Evolutionary conservation across 2,888 invertebrate genomes (phyloP), one percentile per base, ranked within the genome.

Genomic region (Synanthedon formicaeformis): DNA sequence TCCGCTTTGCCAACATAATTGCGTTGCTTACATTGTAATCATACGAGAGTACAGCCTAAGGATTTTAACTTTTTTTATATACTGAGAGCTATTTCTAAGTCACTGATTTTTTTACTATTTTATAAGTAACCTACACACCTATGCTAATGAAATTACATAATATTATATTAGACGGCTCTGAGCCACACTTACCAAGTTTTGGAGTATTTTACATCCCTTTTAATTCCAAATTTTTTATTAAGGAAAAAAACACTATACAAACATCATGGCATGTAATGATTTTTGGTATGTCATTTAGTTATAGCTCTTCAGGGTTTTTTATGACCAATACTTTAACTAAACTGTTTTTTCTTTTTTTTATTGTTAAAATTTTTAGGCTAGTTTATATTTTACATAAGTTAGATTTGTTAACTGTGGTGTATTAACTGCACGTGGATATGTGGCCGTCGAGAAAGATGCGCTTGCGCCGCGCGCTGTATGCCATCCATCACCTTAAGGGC

Each of bases 281-380:
- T 71, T 68, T 71, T 64, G 67, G 60, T 64, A 62, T 52, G 86
- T 86, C 86, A 86, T 86, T 86, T 86, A 85, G 86, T 78, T 73
- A 84, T 86, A 86, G 87, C 87, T 86, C 87, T 81, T 66, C 87
- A 86, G 86, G 78, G 75, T 81, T 82, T 53, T 80, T 82, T 67
- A 81, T 77, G 85, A 84, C 86, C 84, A 86, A 85, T 86, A 78
- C 79, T 79, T 85, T 78, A 79, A 76, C 66, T 71, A 72, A 81
- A 71, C 73, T 75, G 77, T 67, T 81, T 82, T 80, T 75, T 69
- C 5, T 5, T 68, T 75, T 81, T 75, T 81, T 81, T 80, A 83
- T 83, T 85, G 87, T 87, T 87, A 87, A 86, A 86, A 86, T 83
- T 80, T 86, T 86, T 87, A 86, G 87, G 86, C 85, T 87, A 87